Evolutionary conservation across 2,797 vertebrate species (phyloP).

Genomic region (Hyperoplus immaculatus): DNA sequence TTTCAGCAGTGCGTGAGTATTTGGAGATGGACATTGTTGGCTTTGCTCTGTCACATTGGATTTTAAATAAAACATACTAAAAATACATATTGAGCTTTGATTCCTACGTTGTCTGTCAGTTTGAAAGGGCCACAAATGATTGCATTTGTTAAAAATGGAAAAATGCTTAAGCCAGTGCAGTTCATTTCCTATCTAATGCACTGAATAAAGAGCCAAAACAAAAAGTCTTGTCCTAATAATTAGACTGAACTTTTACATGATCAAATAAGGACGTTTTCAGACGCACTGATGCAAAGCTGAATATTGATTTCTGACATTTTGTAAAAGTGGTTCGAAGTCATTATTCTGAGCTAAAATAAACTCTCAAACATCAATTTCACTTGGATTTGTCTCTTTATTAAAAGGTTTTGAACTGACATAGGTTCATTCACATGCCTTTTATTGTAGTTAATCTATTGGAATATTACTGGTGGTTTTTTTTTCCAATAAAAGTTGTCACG

Average conservation of each 20-base stretch:
- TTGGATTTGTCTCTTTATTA: constrained; percentile 43
- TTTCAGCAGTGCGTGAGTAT: neutral
- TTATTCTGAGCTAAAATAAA: neutral
- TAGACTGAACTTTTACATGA: neutral
- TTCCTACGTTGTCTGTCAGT: neutral
- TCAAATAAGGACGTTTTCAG: neutral
- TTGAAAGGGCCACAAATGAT: no score
- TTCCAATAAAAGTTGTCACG: neutral
- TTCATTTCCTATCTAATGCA: neutral
- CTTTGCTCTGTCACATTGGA: neutral
- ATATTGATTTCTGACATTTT: neutral
- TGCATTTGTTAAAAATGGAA: no score
- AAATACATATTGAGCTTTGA: no score
- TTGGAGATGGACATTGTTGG: neutral
- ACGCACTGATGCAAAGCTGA: neutral
- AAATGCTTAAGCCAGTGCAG: no score
- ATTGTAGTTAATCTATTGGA: constrained; percentile 18
- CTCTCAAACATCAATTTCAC: neutral
- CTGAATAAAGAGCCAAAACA: neutral
- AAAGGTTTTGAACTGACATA: constrained; percentile 33
- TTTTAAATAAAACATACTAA: neutral
- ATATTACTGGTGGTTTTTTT: constrained; percentile 10
- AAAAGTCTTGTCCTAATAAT: neutral
- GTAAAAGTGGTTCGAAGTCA: neutral
- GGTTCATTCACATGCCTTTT: constrained; percentile 42